Conservation (phyloP, 2,113 vertebrate genomes). For the Halichoerus grypus region DNA sequence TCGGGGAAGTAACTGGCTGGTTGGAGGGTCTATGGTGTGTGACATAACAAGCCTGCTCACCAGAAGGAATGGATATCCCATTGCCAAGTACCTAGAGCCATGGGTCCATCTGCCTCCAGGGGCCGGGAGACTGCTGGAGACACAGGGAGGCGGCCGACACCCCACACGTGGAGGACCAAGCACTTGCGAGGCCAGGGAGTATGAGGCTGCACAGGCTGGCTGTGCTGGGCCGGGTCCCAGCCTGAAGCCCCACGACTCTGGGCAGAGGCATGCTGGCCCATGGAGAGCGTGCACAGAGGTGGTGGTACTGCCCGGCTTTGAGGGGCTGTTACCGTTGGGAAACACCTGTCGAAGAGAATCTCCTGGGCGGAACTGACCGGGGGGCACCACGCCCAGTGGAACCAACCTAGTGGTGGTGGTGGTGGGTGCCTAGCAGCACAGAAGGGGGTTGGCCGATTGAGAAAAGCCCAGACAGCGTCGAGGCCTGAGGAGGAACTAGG, state of each 20-base stretch:
- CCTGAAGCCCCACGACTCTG: background rate
- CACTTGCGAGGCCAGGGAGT: background rate
- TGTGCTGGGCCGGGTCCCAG: background rate
- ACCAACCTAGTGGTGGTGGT: background rate
- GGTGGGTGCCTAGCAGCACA: background rate
- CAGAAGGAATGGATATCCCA: background rate
- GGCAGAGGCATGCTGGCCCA: background rate
- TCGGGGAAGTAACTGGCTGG: background rate
- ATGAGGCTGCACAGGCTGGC: background rate
- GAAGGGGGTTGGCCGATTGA: background rate
- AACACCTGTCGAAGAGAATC: background rate
- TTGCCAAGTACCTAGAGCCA: background rate
- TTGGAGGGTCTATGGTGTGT: background rate
- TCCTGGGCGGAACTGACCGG: background rate
- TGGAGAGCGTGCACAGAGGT: background rate
- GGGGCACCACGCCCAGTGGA: background rate
- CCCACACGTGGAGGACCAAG: background rate
- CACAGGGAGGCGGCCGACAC: background rate
- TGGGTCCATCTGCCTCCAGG: background rate
- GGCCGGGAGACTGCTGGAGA: background rate
- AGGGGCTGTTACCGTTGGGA: background rate
- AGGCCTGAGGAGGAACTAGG: background rate
- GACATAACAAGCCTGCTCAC: background rate
- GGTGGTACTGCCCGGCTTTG: background rate
- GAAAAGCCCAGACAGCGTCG: background rate